Conservation (phyloP, 2,113 vertebrate genomes). For the Zapus hudsonius region DNA sequence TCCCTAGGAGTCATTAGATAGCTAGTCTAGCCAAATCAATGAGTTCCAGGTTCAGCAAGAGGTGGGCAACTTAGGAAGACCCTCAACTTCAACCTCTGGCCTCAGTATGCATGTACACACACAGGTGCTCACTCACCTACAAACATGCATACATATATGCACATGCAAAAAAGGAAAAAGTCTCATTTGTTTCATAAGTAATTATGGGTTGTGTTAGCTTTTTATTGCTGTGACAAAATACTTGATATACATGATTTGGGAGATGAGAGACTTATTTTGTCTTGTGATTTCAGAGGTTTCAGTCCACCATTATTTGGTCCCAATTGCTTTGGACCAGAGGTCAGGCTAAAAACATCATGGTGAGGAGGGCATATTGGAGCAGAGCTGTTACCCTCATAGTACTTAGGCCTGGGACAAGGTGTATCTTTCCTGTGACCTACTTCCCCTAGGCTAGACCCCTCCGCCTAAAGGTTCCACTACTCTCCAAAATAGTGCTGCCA, state of each 20-base stretch:
- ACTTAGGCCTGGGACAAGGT: not conserved
- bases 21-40: too few species aligned
- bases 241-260: not conserved
- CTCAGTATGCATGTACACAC: too few species aligned
- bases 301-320: not conserved
- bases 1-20: too few species aligned
- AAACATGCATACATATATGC: too few species aligned
- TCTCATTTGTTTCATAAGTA: not conserved
- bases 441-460: not conserved
- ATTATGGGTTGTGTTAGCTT: not conserved
- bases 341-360: not conserved
- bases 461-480: not conserved
- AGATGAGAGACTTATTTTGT: not conserved
- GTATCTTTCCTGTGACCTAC: not conserved
- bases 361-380: too few species aligned
- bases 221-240: not conserved
- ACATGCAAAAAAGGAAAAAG: too few species aligned
- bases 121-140: too few species aligned
- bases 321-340: not conserved
- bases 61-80: too few species aligned
- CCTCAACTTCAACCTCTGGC: too few species aligned
- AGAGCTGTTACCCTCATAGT: not conserved
- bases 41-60: too few species aligned
- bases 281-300: not conserved
- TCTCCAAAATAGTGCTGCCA: not conserved